These are phyloP conservation scores for Ditula angustiorana DNA, from an alignment of 2,888 invertebrate genomes.

Conservation along the genomic window DNA sequence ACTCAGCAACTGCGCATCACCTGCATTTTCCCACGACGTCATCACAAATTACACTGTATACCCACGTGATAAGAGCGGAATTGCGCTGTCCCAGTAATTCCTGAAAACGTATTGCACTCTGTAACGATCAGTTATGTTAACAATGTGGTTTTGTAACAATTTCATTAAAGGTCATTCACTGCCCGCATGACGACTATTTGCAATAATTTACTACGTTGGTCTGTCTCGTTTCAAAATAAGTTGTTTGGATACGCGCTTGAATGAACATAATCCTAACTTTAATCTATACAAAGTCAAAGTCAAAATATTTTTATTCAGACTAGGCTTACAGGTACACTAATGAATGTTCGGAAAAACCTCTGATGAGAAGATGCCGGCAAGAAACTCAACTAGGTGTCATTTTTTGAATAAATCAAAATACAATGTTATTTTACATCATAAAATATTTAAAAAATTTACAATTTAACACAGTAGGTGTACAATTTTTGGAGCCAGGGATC, in stretches of 20 bases:
- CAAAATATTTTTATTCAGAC: too few relatives aligned
- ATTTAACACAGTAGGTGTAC: too few relatives aligned
- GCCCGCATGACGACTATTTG: neutral
- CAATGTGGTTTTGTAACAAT: constrained; percentile 32
- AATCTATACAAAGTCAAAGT: too few relatives aligned
- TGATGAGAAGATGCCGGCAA: too few relatives aligned
- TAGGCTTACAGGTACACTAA: too few relatives aligned
- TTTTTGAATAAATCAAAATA: too few relatives aligned
- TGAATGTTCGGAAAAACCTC: too few relatives aligned
- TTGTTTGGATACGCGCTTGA: neutral
- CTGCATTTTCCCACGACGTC: neutral
- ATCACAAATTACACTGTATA: constrained; percentile 5
- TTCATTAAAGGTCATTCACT: constrained; percentile 29
- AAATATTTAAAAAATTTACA: too few relatives aligned
- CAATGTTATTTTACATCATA: too few relatives aligned
- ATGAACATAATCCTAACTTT: neutral
- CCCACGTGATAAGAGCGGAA: neutral
- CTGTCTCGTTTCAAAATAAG: neutral
- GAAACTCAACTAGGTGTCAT: too few relatives aligned
- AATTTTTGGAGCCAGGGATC: too few relatives aligned
- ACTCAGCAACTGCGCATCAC: constrained; percentile 19
- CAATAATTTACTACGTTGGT: constrained; percentile 14
- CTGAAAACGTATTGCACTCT: constrained; percentile 19
- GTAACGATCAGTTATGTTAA: constrained; percentile 32
- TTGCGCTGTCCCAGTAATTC: neutral